Percentiles rank a stretch among this genome's conserved stretches.
These are phyloP conservation scores for Gulo gulo DNA, from an alignment of 2,113 vertebrate species.

Conservation along the genomic window DNA sequence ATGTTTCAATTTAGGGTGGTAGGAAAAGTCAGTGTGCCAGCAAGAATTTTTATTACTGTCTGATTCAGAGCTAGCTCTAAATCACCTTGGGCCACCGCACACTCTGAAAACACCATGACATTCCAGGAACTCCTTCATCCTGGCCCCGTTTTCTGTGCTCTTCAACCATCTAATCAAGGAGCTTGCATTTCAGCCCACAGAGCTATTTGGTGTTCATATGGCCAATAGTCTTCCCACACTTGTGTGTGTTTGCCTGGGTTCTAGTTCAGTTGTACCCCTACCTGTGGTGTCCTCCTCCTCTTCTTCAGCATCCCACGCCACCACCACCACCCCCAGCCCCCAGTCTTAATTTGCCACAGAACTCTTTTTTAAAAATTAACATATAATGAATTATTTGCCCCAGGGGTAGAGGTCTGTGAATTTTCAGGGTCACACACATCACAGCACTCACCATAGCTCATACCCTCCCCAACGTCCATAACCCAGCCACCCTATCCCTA, in stretches of 20 bases:
- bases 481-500: no score
- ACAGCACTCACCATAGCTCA: no score
- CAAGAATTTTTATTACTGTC: background rate
- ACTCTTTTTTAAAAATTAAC: background rate
- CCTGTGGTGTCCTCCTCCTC: background rate
- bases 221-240: background rate
- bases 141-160: background rate
- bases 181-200: background rate
- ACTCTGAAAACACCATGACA: background rate
- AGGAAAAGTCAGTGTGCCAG: background rate
- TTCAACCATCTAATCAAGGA: background rate
- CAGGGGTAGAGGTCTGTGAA: no score
- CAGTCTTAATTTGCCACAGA: background rate
- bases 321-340: no score
- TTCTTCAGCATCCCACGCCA: background rate
- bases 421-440: no score
- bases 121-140: background rate
- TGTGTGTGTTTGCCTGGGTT: background rate
- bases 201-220: background rate
- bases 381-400: no score
- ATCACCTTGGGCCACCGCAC: background rate
- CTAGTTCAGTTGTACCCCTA: background rate
- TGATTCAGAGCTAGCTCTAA: background rate
- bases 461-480: no score
- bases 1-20: background rate